Conservation (phyloP, 2,888 invertebrate genomes). For the Plebejus melissa region DNA sequence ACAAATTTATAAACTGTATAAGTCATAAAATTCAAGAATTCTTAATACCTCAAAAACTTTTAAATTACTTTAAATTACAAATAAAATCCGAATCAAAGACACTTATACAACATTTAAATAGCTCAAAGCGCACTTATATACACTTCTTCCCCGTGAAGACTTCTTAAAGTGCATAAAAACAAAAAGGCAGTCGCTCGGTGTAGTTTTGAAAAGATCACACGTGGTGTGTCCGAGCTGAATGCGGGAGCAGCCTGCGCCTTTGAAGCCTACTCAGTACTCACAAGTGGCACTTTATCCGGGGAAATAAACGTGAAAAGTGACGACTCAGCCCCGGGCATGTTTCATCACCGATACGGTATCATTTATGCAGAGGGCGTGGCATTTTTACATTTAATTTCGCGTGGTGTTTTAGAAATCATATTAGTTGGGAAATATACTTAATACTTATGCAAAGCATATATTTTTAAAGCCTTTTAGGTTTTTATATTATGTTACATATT, state of each 20-base stretch:
- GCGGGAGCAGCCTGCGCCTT: conserved; percentile 25
- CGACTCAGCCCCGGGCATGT: background rate
- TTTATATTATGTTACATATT: too few species aligned
- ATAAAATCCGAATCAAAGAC: background rate
- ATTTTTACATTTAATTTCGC: conserved; percentile 13
- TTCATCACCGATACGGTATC: conserved; percentile 16
- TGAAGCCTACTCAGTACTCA: conserved; percentile 30
- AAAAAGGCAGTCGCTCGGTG: conserved; percentile 9
- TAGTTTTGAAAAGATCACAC: conserved; percentile 23
- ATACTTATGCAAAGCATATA: too few species aligned
- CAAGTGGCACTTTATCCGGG: conserved; percentile 33
- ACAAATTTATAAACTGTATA: background rate
- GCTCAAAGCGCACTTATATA: conserved; percentile 3
- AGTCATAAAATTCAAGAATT: background rate
- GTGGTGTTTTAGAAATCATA: background rate
- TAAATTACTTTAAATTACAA: background rate
- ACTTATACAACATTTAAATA: background rate
- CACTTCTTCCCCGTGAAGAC: conserved; percentile 8
- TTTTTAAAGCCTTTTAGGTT: too few species aligned
- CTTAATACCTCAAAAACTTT: background rate
- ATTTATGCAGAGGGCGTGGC: conserved; percentile 13
- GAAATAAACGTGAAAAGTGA: conserved; percentile 31
- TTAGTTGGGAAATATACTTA: too few species aligned
- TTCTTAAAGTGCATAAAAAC: conserved; percentile 23
- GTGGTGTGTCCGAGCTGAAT: conserved; percentile 27